Conservation (phyloP, 2,113 vertebrate species). For the Neotragus moschatus region DNA sequence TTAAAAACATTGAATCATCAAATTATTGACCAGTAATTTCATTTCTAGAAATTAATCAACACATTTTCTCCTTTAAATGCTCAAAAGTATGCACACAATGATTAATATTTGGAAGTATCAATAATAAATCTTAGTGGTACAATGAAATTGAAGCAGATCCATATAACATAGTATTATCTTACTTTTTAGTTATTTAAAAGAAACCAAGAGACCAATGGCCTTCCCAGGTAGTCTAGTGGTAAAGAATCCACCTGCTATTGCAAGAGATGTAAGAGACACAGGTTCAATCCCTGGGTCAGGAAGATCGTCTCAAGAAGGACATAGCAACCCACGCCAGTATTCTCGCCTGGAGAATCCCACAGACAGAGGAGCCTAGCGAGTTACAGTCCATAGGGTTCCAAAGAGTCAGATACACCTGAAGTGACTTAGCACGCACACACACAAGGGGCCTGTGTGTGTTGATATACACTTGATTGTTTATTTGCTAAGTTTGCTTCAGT, state of each 20-base stretch:
- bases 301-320: not conserved
- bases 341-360: not conserved
- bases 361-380: not conserved
- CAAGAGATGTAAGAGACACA: not conserved
- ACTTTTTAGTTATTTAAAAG: not conserved
- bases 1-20: not conserved
- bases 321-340: not conserved
- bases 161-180: not conserved
- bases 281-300: fast-evolving
- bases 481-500: not conserved
- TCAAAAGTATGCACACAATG: not conserved
- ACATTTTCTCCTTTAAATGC: not conserved
- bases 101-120: not conserved
- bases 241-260: not conserved
- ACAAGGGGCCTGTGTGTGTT: not conserved
- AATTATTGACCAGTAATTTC: not conserved
- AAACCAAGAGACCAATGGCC: not conserved
- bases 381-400: not conserved
- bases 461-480: not conserved
- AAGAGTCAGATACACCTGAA: not conserved
- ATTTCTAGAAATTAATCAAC: not conserved
- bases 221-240: not conserved
- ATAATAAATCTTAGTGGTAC: not conserved
- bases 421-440: not conserved
- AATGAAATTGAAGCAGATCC: not conserved